Evolutionary conservation across 2,888 invertebrate species (phyloP).

Genomic region (Epinotia ramella): DNA sequence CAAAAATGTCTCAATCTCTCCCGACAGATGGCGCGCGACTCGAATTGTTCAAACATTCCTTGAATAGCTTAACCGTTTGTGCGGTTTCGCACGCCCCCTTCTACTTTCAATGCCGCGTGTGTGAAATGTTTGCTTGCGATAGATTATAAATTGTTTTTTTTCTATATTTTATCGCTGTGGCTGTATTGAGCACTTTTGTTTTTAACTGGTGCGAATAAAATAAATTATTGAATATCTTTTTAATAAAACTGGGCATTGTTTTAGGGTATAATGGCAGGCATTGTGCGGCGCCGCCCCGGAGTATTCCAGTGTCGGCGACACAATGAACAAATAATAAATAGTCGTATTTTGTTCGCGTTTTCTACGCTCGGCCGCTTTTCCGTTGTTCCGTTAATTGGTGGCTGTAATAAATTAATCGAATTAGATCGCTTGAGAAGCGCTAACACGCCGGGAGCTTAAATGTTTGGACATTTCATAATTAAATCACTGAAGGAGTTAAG

Average conservation of each 20-base stretch:
- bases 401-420: constrained; percentile 81
- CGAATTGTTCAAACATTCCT: constrained; percentile 72
- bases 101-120: constrained; percentile 35
- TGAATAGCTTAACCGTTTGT: constrained; percentile 74
- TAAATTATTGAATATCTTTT: constrained; percentile 85
- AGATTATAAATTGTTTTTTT: constrained; percentile 43
- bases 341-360: constrained; percentile 79
- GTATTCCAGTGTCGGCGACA: constrained; percentile 64
- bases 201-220: constrained; percentile 74
- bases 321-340: constrained; percentile 84
- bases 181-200: constrained; percentile 76
- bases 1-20: constrained; percentile 82
- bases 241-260: constrained; percentile 83
- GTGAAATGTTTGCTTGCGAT: constrained; percentile 48
- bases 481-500: constrained; percentile 62
- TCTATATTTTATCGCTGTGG: constrained; percentile 47
- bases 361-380: constrained; percentile 78
- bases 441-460: constrained; percentile 73
- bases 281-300: constrained; percentile 78
- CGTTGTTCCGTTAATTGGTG: constrained; percentile 79
- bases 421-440: constrained; percentile 74
- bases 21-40: constrained; percentile 77
- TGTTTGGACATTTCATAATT: constrained; percentile 73
- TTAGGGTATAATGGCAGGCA: constrained; percentile 77
- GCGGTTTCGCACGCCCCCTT: constrained; percentile 69